These are phyloP conservation scores for Hippocampus kuda DNA, from an alignment of 2,797 vertebrate species.

Conservation along the genomic window DNA sequence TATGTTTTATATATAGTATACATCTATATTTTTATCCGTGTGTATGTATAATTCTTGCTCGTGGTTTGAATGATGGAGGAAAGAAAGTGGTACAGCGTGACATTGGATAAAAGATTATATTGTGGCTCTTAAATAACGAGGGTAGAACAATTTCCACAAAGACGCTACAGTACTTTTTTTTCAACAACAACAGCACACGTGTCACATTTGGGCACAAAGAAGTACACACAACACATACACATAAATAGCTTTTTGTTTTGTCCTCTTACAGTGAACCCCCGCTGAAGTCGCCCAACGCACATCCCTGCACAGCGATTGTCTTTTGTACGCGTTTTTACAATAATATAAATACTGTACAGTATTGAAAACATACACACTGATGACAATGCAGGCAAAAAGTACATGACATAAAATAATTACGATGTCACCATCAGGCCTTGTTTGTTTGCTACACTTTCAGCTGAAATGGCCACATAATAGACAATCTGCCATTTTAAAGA, in stretches of 20 bases:
- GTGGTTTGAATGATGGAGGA: conserved; percentile 5
- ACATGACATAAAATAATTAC: too few species aligned
- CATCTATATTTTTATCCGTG: too few species aligned
- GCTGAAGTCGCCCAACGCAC: neutral
- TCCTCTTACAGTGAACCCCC: conserved; percentile 45
- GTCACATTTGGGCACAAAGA: conserved; percentile 63
- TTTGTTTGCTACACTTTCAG: too few species aligned
- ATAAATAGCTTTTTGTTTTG: conserved; percentile 69
- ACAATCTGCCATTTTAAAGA: too few species aligned
- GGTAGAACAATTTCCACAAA: conserved; percentile 45
- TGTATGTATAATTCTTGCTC: too few species aligned
- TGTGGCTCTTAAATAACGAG: conserved; percentile 66
- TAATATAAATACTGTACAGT: too few species aligned
- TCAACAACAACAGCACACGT: conserved; percentile 53
- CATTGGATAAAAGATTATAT: conserved; percentile 57
- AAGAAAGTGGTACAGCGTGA: conserved; percentile 26
- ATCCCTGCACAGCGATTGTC: neutral
- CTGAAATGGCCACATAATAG: too few species aligned
- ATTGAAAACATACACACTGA: too few species aligned
- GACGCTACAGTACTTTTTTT: conserved; percentile 62
- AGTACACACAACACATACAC: conserved; percentile 59
- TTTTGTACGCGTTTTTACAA: neutral
- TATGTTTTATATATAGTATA: too few species aligned
- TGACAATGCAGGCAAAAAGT: too few species aligned
- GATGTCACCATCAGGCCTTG: too few species aligned